Conservation (phyloP, 2,113 vertebrate species). For the Hepsetus odoe region DNA sequence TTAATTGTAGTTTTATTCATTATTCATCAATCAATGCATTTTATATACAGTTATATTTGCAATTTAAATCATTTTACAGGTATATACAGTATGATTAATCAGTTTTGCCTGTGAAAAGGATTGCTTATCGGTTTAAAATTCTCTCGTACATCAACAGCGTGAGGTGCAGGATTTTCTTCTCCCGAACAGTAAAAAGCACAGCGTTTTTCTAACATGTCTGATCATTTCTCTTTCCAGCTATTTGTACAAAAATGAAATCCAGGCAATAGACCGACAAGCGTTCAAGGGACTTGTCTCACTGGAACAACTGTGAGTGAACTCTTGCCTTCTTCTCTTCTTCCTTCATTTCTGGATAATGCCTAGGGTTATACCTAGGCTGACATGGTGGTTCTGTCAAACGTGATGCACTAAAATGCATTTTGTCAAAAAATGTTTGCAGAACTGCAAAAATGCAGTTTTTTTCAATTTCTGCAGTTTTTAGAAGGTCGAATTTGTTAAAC, state of each 20-base stretch:
- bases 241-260: slow-evolving; percentile 99
- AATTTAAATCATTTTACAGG: too few species aligned
- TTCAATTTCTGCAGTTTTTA: too few species aligned
- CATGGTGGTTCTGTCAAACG: too few species aligned
- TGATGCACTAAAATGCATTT: too few species aligned
- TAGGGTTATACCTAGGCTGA: slow-evolving; percentile 1
- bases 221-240: slow-evolving; percentile 98
- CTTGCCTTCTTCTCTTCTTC: slow-evolving; percentile 61
- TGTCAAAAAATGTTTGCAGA: slow-evolving; percentile 50
- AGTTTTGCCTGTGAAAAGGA: too few species aligned
- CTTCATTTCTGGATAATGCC: slow-evolving; percentile 59
- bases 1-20: too few species aligned
- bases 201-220: slow-evolving; percentile 85
- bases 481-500: too few species aligned
- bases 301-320: slow-evolving; percentile 98
- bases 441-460: neutral
- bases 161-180: slow-evolving; percentile 3
- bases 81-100: too few species aligned
- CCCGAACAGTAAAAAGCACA: slow-evolving; percentile 64
- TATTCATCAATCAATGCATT: too few species aligned
- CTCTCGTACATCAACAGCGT: too few species aligned
- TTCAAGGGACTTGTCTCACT: slow-evolving; percentile 99
- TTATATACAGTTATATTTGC: too few species aligned
- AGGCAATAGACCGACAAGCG: slow-evolving; percentile 99
- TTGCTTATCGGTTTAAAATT: too few species aligned